These are phyloP conservation scores for Hypanus sabinus DNA, from an alignment of 2,113 vertebrate genomes.

Conservation along the genomic window DNA sequence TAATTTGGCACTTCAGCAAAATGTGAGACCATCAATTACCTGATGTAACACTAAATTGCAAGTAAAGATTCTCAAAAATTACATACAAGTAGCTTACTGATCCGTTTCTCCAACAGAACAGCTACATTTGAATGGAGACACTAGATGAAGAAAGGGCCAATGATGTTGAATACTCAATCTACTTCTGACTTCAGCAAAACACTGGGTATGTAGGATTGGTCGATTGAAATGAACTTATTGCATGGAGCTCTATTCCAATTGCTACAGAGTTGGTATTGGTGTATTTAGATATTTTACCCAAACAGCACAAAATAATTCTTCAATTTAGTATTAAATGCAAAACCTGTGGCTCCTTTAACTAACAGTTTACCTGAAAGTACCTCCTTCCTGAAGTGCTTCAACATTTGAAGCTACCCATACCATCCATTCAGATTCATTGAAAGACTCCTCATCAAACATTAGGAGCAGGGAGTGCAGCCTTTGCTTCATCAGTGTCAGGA, in stretches of 20 bases:
- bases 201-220: not conserved
- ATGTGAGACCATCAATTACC: not conserved
- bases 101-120: not conserved
- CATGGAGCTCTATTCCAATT: not conserved
- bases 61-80: not conserved
- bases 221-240: not conserved
- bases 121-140: not conserved
- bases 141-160: not conserved
- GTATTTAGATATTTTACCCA: not conserved
- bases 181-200: not conserved
- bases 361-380: slow-evolving; percentile 77
- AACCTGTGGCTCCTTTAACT: not conserved
- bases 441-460: slow-evolving; percentile 58
- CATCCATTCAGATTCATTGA: slow-evolving; percentile 67
- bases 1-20: not conserved
- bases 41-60: not conserved
- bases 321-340: not conserved
- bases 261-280: not conserved
- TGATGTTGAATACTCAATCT: not conserved
- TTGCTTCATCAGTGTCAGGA: slow-evolving; percentile 64
- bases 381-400: slow-evolving; percentile 84
- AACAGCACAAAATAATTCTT: not conserved
- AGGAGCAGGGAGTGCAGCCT: slow-evolving; percentile 64
- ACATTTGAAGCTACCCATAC: slow-evolving; percentile 75
- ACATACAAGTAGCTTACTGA: not conserved